These are phyloP conservation scores for Lepidurus apus DNA, from an alignment of 1,140 invertebrate species.

Conservation along the genomic window DNA sequence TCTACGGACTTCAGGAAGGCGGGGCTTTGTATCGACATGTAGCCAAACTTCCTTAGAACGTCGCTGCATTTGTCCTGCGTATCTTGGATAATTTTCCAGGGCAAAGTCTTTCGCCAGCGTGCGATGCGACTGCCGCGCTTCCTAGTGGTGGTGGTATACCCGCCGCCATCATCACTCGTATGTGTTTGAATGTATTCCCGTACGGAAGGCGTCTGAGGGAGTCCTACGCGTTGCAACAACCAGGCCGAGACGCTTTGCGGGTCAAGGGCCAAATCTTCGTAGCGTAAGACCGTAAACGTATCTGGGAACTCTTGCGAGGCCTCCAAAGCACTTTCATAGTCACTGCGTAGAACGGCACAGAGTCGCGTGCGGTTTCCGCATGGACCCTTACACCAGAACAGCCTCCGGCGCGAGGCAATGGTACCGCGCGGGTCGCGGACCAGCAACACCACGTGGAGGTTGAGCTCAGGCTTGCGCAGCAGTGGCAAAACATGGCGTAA, in stretches of 20 bases:
- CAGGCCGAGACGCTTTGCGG: not conserved
- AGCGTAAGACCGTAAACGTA: not conserved
- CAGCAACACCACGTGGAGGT: slow-evolving; percentile 36
- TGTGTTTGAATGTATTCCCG: not conserved
- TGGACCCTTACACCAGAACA: slow-evolving; percentile 34
- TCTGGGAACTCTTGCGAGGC: not conserved
- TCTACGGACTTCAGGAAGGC: too few relatives aligned
- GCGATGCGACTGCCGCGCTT: too few relatives aligned
- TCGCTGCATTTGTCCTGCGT: too few relatives aligned
- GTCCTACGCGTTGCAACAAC: not conserved
- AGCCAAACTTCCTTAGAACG: too few relatives aligned
- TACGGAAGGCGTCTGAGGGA: not conserved
- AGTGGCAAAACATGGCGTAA: slow-evolving; percentile 31
- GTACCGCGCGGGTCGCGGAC: slow-evolving; percentile 37
- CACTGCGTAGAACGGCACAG: not conserved
- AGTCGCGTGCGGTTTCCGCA: not conserved
- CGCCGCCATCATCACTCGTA: not conserved
- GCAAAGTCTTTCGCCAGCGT: too few relatives aligned
- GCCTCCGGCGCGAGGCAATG: slow-evolving; percentile 36
- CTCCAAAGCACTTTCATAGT: not conserved
- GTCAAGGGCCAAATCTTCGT: not conserved
- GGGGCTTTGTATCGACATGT: too few relatives aligned
- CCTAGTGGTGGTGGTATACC: too few relatives aligned
- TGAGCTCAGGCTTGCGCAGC: slow-evolving; percentile 35
- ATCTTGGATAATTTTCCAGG: too few relatives aligned